These are phyloP conservation scores for Dendrolimus punctatus DNA, from an alignment of 1,140 invertebrate species.

Conservation along the genomic window DNA sequence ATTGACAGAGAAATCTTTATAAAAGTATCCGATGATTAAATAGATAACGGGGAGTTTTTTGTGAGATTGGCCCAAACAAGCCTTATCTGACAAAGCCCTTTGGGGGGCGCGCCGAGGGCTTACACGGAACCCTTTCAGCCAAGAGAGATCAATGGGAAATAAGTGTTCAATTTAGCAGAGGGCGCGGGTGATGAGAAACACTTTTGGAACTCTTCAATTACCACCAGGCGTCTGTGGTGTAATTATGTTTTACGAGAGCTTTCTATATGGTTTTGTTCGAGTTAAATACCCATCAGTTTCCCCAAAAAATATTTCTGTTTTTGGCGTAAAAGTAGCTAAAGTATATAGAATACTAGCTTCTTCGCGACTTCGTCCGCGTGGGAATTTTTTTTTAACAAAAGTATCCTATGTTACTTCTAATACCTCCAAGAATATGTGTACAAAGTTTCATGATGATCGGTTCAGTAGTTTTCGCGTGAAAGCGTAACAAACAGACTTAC, in stretches of 20 bases:
- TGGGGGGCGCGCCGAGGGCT: constrained; percentile 34
- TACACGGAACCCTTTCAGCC: constrained; percentile 48
- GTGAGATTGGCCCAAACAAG: constrained; percentile 47
- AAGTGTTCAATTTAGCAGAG: not conserved
- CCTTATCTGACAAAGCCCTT: constrained; percentile 53
- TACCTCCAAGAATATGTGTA: too few relatives aligned
- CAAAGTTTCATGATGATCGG: too few relatives aligned
- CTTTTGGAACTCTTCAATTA: not conserved
- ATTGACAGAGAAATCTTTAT: constrained; percentile 27
- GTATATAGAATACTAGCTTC: too few relatives aligned
- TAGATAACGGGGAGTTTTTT: constrained; percentile 49
- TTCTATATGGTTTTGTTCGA: too few relatives aligned
- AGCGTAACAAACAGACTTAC: too few relatives aligned
- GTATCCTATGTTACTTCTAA: too few relatives aligned
- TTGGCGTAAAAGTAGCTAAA: not conserved
- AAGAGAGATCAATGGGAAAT: constrained; percentile 33
- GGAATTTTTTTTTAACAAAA: too few relatives aligned
- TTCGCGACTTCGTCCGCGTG: too few relatives aligned
- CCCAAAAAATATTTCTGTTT: not conserved
- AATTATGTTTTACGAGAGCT: not conserved
- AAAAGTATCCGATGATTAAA: constrained; percentile 54
- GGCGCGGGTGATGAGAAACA: constrained; percentile 10
- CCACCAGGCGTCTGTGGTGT: not conserved
- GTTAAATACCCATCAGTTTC: not conserved
- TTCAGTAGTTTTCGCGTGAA: too few relatives aligned